phyloP scores from a whole-genome alignment of 1,140 invertebrate species.

The Drosophila biarmipes region DNA sequence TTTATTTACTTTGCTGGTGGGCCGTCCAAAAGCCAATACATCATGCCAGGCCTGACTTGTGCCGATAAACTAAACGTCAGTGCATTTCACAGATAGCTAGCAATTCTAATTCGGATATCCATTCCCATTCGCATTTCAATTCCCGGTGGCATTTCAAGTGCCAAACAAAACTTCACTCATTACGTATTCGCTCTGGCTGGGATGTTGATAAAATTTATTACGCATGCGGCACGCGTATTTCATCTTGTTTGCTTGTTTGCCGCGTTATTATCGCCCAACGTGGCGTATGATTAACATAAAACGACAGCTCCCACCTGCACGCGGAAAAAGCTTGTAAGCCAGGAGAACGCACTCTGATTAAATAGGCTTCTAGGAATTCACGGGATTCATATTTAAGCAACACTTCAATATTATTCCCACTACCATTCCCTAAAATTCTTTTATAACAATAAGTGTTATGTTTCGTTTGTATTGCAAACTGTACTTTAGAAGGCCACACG shows the following conservation, averaged over 20 bases:
- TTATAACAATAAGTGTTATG: too few relatives aligned
- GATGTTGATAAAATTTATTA: slow-evolving; percentile 76
- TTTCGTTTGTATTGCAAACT: too few relatives aligned
- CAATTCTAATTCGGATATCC: slow-evolving; percentile 27
- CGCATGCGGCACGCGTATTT: slow-evolving; percentile 79
- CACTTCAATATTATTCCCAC: too few relatives aligned
- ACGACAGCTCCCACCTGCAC: slow-evolving; percentile 52
- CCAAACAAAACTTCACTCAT: slow-evolving; percentile 46
- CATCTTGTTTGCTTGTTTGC: slow-evolving; percentile 82
- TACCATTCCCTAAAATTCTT: too few relatives aligned
- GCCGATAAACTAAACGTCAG: slow-evolving; percentile 38
- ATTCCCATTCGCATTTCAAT: slow-evolving; percentile 27
- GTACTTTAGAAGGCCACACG: too few relatives aligned
- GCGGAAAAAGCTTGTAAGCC: slow-evolving; percentile 1
- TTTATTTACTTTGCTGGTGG: slow-evolving; percentile 17
- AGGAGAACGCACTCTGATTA: not conserved
- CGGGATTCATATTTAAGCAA: too few relatives aligned
- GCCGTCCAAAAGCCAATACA: slow-evolving; percentile 22
- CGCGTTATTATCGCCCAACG: slow-evolving; percentile 79
- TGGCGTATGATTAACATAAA: slow-evolving; percentile 83
- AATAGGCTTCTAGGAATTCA: not conserved
- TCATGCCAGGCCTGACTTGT: slow-evolving; percentile 20
- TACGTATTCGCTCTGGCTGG: slow-evolving; percentile 17
- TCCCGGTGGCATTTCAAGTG: slow-evolving; percentile 45
- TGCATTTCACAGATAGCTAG: slow-evolving; percentile 42